These are phyloP conservation scores for Corythornis cristatus DNA, from an alignment of 2,113 vertebrate genomes.

Conservation along the genomic window DNA sequence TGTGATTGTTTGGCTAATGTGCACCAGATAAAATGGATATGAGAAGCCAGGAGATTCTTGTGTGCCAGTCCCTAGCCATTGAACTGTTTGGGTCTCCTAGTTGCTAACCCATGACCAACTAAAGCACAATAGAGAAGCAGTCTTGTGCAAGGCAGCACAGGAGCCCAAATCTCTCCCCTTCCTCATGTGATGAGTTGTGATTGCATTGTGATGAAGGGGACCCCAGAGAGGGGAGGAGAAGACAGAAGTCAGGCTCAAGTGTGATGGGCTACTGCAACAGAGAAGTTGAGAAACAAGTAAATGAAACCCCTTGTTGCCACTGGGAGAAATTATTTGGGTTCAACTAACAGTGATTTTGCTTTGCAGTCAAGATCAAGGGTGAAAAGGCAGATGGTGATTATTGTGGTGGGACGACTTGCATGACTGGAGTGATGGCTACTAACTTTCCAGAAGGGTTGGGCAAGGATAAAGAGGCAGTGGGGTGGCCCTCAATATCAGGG, in stretches of 20 bases:
- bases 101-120: not conserved
- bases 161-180: not conserved
- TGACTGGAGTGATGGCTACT: too few species aligned
- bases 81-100: not conserved
- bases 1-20: not conserved
- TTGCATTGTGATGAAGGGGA: not conserved
- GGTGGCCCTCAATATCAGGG: too few species aligned
- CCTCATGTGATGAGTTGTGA: not conserved
- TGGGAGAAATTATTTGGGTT: not conserved
- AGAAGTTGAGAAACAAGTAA: not conserved
- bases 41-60: not conserved
- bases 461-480: too few species aligned
- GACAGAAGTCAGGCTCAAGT: not conserved
- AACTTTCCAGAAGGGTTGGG: too few species aligned
- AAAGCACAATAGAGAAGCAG: not conserved
- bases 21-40: not conserved
- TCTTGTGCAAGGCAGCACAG: not conserved
- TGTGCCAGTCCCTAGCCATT: not conserved
- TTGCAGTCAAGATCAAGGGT: not conserved
- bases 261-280: not conserved
- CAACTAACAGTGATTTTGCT: not conserved
- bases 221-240: not conserved
- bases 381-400: not conserved
- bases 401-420: too few species aligned
- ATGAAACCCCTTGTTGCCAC: not conserved